Conservation (phyloP, 2,113 vertebrate species). For the Gavialis gangeticus region DNA sequence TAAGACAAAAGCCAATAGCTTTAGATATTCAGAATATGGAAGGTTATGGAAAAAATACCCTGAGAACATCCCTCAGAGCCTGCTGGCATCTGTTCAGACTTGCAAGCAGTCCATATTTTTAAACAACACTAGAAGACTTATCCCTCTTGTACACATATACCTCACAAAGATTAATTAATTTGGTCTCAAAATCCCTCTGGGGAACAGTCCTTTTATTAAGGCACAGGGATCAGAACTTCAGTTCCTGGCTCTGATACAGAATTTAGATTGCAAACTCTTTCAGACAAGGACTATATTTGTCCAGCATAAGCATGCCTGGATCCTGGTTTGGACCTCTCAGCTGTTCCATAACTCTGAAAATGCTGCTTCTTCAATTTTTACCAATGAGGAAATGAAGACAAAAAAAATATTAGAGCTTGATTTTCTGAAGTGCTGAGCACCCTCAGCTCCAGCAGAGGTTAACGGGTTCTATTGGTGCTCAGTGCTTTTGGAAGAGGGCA, state of each 20-base stretch:
- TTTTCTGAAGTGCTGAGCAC: not conserved
- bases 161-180: not conserved
- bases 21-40: not conserved
- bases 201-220: not conserved
- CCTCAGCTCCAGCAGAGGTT: not conserved
- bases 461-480: not conserved
- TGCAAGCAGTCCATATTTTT: not conserved
- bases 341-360: not conserved
- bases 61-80: not conserved
- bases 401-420: not conserved
- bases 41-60: not conserved
- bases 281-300: not conserved
- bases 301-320: not conserved
- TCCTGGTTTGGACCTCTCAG: not conserved
- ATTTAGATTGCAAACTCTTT: not conserved
- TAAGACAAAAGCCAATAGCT: not conserved
- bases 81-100: not conserved
- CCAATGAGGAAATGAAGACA: not conserved
- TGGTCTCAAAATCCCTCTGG: not conserved
- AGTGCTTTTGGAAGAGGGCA: not conserved
- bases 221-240: not conserved
- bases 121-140: not conserved
- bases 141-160: not conserved
- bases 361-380: not conserved
- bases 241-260: not conserved